phyloP scores from a whole-genome alignment of 2,888 invertebrate genomes.

The Melinaea menophilus region DNA sequence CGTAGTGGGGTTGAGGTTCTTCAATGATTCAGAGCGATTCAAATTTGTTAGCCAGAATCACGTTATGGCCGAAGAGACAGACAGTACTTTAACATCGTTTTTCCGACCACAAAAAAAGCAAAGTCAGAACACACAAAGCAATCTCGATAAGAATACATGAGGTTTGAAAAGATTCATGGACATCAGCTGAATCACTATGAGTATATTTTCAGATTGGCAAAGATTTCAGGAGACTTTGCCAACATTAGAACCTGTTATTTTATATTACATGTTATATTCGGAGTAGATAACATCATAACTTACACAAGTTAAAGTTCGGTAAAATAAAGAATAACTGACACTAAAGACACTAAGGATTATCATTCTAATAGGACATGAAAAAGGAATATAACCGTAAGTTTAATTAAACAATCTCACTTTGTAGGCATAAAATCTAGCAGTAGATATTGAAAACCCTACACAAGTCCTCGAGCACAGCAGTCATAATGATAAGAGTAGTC shows the following conservation, averaged over 20 bases:
- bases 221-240: neutral
- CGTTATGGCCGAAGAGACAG: conserved; percentile 96
- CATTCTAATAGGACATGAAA: too few relatives aligned
- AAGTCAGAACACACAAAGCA: neutral
- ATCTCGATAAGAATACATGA: conserved; percentile 1
- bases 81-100: conserved; percentile 96
- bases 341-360: too few relatives aligned
- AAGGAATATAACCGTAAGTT: too few relatives aligned
- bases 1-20: conserved; percentile 95
- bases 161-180: conserved; percentile 4
- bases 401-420: conserved; percentile 79
- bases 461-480: conserved; percentile 94
- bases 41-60: conserved; percentile 96
- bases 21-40: conserved; percentile 95
- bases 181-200: neutral
- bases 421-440: conserved; percentile 95
- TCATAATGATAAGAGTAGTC: conserved; percentile 96
- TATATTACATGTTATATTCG: too few relatives aligned
- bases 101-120: conserved; percentile 85
- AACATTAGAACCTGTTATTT: neutral
- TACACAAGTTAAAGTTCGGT: too few relatives aligned
- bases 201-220: conserved; percentile 4
- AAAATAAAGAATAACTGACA: too few relatives aligned
- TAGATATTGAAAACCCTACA: conserved; percentile 96
- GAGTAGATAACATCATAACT: too few relatives aligned